A percentile compares a stretch with the other conserved stretches of the same genome.
These are phyloP conservation scores for Drosophila burlai DNA, from an alignment of 1,140 invertebrate species.

Conservation along the genomic window DNA sequence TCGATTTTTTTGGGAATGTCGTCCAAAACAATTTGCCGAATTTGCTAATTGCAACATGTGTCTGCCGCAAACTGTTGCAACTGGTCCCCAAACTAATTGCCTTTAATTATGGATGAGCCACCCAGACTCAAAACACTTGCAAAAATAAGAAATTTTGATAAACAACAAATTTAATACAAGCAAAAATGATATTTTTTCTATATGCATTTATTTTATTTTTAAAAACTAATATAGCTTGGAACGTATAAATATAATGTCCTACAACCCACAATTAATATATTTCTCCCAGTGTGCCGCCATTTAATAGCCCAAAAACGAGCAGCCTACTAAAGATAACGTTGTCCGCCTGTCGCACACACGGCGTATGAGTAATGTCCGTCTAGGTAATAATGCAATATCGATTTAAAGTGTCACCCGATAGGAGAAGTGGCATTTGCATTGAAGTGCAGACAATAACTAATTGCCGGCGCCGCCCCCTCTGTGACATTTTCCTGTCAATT, in stretches of 20 bases:
- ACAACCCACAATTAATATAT: neutral
- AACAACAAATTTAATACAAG: neutral
- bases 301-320: conserved; percentile 10
- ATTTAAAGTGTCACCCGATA: conserved; percentile 59
- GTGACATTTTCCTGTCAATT: conserved; percentile 68
- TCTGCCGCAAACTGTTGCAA: conserved; percentile 63
- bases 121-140: too few species aligned
- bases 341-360: conserved; percentile 40
- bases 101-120: conserved; percentile 60
- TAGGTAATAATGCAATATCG: conserved; percentile 69
- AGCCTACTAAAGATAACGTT: conserved; percentile 22
- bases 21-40: conserved; percentile 41
- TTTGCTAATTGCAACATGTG: conserved; percentile 45
- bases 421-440: conserved; percentile 52
- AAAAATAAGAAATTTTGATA: neutral
- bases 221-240: neutral
- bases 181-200: neutral
- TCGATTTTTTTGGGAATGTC: conserved; percentile 45
- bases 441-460: conserved; percentile 68
- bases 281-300: neutral
- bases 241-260: neutral
- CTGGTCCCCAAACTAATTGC: conserved; percentile 60
- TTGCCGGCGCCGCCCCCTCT: conserved; percentile 26
- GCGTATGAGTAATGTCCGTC: conserved; percentile 62
- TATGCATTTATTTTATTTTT: neutral